phyloP scores from a whole-genome alignment of 1,140 invertebrate genomes.

The Acyrthosiphon pisum region DNA sequence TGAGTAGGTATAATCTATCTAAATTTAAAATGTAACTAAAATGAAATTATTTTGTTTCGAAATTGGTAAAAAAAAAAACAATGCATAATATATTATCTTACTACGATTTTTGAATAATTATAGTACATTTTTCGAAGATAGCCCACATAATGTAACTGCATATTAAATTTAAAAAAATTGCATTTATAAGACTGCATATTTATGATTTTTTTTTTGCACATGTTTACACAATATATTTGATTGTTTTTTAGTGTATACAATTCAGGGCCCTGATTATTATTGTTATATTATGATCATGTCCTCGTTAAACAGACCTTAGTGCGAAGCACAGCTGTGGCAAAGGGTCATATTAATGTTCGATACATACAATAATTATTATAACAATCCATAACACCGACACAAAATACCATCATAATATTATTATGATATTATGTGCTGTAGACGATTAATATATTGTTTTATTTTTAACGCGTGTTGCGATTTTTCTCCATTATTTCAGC shows the following conservation, averaged over 20 bases:
- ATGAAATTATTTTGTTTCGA: too few relatives aligned
- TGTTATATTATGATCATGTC: neutral
- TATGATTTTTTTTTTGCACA: too few relatives aligned
- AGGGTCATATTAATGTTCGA: neutral
- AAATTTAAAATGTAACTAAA: too few relatives aligned
- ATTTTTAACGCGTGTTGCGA: neutral
- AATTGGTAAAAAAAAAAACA: too few relatives aligned
- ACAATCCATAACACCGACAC: neutral
- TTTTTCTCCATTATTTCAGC: constrained; percentile 17
- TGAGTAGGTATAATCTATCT: too few relatives aligned
- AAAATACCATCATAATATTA: neutral
- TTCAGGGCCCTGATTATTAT: neutral
- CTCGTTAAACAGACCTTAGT: neutral
- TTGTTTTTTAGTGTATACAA: neutral
- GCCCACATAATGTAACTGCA: too few relatives aligned
- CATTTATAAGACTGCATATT: neutral
- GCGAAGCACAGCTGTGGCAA: neutral
- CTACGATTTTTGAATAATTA: too few relatives aligned
- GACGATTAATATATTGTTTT: neutral
- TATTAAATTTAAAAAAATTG: too few relatives aligned
- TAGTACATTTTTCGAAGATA: too few relatives aligned
- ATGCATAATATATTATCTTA: too few relatives aligned
- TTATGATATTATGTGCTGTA: neutral
- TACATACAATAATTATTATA: neutral
- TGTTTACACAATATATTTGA: too few relatives aligned